phyloP scores from a whole-genome alignment of 1,140 invertebrate genomes.

The Linepithema humile region DNA sequence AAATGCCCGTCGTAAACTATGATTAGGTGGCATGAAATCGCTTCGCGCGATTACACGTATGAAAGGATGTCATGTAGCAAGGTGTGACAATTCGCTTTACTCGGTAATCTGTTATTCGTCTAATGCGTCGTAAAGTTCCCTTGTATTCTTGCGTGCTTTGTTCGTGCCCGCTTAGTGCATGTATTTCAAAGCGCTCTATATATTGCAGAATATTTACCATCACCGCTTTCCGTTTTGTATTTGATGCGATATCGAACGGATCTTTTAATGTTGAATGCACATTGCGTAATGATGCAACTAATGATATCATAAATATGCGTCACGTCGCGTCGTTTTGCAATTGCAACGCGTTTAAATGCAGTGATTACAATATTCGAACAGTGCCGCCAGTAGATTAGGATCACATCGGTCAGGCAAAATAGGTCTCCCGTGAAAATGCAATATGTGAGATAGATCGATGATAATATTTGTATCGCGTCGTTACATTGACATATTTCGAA shows the following conservation, averaged over 20 bases:
- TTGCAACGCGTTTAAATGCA: slow-evolving; percentile 51
- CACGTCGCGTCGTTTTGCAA: slow-evolving; percentile 36
- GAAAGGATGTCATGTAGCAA: neutral
- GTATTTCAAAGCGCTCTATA: neutral
- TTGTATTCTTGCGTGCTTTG: neutral
- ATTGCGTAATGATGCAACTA: slow-evolving; percentile 30
- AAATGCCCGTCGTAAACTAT: slow-evolving; percentile 42
- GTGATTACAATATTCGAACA: slow-evolving; percentile 53
- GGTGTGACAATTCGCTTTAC: slow-evolving; percentile 18
- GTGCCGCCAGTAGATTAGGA: slow-evolving; percentile 49
- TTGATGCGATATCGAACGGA: neutral
- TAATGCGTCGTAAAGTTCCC: neutral
- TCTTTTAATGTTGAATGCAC: slow-evolving; percentile 12
- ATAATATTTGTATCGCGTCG: neutral
- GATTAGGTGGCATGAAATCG: slow-evolving; percentile 37
- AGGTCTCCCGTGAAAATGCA: slow-evolving; percentile 23
- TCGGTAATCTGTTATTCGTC: neutral
- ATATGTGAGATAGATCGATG: slow-evolving; percentile 15
- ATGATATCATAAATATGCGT: slow-evolving; percentile 54
- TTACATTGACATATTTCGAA: slow-evolving; percentile 1
- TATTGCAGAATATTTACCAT: neutral
- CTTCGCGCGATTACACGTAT: slow-evolving; percentile 29
- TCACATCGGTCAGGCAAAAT: slow-evolving; percentile 46
- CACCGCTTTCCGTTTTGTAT: too few species aligned
- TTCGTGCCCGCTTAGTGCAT: neutral